Percentiles rank a stretch among this genome's conserved stretches.
Conservation (phyloP, 2,113 vertebrate species). For the Scatophagus argus region DNA sequence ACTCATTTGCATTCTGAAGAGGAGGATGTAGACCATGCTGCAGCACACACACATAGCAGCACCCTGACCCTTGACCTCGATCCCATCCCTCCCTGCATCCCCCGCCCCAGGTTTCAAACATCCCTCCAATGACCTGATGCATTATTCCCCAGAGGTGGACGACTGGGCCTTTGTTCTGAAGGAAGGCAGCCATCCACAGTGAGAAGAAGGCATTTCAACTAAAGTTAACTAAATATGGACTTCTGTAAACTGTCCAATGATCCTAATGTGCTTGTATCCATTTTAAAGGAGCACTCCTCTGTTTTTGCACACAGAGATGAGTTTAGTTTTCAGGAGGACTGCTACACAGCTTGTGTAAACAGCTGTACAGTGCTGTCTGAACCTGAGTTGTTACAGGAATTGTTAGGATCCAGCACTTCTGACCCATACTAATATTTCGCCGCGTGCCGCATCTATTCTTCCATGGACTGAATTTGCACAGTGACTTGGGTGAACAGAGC, state of each 20-base stretch:
- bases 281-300: not conserved
- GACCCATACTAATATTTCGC: not conserved
- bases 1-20: conserved; percentile 49
- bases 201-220: not conserved
- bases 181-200: not conserved
- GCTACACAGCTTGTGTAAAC: no score
- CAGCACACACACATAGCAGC: conserved; percentile 21
- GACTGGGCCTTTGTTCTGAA: conserved; percentile 33
- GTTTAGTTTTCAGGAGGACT: no score
- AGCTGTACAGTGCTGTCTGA: not conserved
- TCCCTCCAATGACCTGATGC: conserved; percentile 33
- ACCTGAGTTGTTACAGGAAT: not conserved
- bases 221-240: not conserved
- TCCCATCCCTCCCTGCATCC: not conserved
- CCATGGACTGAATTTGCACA: not conserved
- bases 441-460: not conserved
- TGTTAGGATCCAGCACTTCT: not conserved
- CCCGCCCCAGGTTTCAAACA: not conserved
- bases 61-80: conserved; percentile 60
- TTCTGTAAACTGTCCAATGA: not conserved
- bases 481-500: not conserved
- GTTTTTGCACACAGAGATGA: no score
- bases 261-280: not conserved
- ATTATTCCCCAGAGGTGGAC: conserved; percentile 30
- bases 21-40: conserved; percentile 17